These are phyloP conservation scores for Meleagris gallopavo DNA, from an alignment of 2,113 vertebrate species.

Conservation along the genomic window DNA sequence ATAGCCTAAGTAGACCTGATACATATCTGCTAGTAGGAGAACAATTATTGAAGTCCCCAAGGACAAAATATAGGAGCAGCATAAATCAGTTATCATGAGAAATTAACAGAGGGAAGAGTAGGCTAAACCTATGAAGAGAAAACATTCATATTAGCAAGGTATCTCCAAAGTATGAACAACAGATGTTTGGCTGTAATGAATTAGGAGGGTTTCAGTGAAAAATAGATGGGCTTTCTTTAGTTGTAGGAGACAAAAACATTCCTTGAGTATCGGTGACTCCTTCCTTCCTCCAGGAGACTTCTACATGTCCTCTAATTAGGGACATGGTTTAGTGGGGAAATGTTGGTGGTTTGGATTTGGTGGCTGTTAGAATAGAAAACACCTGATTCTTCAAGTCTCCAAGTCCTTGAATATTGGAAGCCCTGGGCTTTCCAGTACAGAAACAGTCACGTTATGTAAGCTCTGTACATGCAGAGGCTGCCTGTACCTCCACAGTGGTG, in stretches of 20 bases:
- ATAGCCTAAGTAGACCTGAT: background rate
- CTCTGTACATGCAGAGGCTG: background rate
- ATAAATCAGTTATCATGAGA: background rate
- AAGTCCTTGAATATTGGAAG: background rate
- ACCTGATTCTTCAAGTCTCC: background rate
- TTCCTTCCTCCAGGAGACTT: background rate
- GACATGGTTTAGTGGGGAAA: no score
- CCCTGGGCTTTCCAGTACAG: background rate
- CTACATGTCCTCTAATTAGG: background rate
- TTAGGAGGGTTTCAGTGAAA: background rate
- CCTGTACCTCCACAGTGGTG: background rate
- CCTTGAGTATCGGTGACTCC: no score
- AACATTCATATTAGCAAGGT: background rate
- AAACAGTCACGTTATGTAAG: rapidly evolving
- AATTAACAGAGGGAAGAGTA: background rate
- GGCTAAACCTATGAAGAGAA: background rate
- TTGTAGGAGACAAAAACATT: background rate
- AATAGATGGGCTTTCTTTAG: background rate
- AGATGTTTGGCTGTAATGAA: background rate
- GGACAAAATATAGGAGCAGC: background rate
- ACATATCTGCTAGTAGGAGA: background rate
- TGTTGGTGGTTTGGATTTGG: background rate
- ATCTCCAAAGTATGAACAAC: background rate
- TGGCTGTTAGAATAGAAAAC: background rate
- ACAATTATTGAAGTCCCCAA: background rate